A percentile compares a stretch with the other conserved stretches of the same genome.
Evolutionary conservation across 2,888 invertebrate species (phyloP).

Genomic region (Sturmia bella): DNA sequence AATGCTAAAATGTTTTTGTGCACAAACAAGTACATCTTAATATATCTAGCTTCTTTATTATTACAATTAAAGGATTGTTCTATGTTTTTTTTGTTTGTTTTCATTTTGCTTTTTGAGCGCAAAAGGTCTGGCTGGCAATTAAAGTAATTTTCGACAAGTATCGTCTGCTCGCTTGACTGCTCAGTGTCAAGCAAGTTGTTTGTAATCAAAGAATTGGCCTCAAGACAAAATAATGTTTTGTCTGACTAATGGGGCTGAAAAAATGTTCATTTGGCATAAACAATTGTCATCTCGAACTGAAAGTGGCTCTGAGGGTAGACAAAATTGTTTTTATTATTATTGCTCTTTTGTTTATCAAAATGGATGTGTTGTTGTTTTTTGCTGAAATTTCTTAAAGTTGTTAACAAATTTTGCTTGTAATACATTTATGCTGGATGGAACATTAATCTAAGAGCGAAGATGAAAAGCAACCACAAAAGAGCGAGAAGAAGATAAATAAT

Average conservation of each 20-base stretch:
- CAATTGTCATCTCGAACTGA: constrained; percentile 10
- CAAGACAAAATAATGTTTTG: background rate
- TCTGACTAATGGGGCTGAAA: constrained; percentile 43
- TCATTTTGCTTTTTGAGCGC: background rate
- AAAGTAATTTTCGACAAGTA: background rate
- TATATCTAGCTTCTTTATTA: background rate
- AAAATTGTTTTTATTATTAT: background rate
- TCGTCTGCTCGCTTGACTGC: constrained; percentile 5
- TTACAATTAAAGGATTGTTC: background rate
- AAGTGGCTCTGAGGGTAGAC: background rate
- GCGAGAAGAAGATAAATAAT: too few species aligned
- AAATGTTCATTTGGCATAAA: constrained; percentile 24
- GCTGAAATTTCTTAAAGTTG: constrained; percentile 5
- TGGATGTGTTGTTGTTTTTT: background rate
- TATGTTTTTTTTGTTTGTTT: background rate
- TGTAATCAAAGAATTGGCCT: constrained; percentile 9
- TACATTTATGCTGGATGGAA: too few species aligned
- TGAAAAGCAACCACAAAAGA: too few species aligned
- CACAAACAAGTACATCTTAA: too few species aligned
- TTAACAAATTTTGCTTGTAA: too few species aligned
- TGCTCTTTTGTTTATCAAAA: background rate
- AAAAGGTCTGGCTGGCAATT: background rate
- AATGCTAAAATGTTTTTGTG: too few species aligned
- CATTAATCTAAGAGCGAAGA: too few species aligned
- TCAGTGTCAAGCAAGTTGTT: constrained; percentile 3